Base-by-base conservation (phyloP, 2,888 invertebrate genomes). In the Hypomecis atomaria region DNA sequence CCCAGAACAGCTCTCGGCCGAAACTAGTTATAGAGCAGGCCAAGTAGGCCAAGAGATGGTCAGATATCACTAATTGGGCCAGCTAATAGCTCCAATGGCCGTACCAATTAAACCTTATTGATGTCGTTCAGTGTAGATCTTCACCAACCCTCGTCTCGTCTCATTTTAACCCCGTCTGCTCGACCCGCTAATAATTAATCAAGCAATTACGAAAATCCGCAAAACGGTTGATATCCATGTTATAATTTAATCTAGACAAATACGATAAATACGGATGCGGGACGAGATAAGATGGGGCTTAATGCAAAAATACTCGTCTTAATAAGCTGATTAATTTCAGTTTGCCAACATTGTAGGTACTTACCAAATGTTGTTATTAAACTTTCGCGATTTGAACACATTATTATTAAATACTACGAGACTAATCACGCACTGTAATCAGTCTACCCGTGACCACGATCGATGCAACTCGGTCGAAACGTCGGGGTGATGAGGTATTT, bases 71-170 rank as follows among this genome's bases (percentile, higher is more conserved):
- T 90, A 89, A 90, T 90, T 89, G 89, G 85, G 75, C 71, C 71
- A 77, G 79, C 85, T 89, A 89, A 90, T 89, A 84, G 87, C 84
- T 81, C 77, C 83, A 88, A 88, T 87, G 87, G 88, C 83, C 84
- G 82, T 77, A 82, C 83, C 90, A 90, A 92, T 92, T 90, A 90
- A 84, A 79, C 82, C 83, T 87, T 90, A 91, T 91, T 89, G 92
- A 90, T 89, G 90, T 89, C 89, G 83, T 77, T 77, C 80, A 76
- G 81, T 81, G 83, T 84, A 81, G 83, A 87, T 89, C 88, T 87
- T 82, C 78, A 79, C 71, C 85, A 85, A 90, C 91, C 90, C 91
- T 89, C 86, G 85, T 90, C 91, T 89, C 86, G 84, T 90, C 90
- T 88, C 83, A 79, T 83, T 87, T 85, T 83, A 89, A 90, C 90